These are phyloP conservation scores for Xenopus tropicalis DNA, from an alignment of 2,113 vertebrate genomes.

Conservation along the genomic window DNA sequence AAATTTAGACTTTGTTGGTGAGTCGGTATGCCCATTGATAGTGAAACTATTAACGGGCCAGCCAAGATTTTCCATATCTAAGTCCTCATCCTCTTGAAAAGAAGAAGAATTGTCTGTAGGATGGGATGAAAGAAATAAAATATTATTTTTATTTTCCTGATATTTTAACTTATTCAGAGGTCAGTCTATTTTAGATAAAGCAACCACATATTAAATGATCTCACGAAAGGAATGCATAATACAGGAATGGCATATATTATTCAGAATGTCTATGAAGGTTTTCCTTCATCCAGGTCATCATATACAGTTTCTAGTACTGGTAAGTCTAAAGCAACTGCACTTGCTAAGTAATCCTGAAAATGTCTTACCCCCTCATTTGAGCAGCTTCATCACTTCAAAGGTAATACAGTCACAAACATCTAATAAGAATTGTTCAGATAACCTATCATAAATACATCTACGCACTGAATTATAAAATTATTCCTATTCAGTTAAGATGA, in stretches of 20 bases:
- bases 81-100: conserved; percentile 77
- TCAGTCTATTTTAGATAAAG: background rate
- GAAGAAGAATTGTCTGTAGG: conserved; percentile 72
- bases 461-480: no score
- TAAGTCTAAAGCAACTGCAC: no score
- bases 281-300: no score
- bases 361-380: no score
- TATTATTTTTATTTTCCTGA: background rate
- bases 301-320: no score
- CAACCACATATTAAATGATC: background rate
- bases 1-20: conserved; percentile 64
- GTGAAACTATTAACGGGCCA: conserved; percentile 63
- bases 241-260: background rate
- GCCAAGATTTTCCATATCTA: conserved; percentile 75
- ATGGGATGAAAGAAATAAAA: conserved; percentile 44
- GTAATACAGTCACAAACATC: no score
- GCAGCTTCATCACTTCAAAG: no score
- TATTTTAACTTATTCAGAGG: background rate
- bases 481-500: no score
- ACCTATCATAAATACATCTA: no score
- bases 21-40: conserved; percentile 63
- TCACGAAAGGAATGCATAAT: background rate
- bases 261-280: no score
- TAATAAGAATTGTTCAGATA: no score
- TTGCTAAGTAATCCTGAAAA: no score